Evolutionary conservation across 2,797 vertebrate genomes (phyloP).

Genomic region (Paramormyrops hopkinsi): DNA sequence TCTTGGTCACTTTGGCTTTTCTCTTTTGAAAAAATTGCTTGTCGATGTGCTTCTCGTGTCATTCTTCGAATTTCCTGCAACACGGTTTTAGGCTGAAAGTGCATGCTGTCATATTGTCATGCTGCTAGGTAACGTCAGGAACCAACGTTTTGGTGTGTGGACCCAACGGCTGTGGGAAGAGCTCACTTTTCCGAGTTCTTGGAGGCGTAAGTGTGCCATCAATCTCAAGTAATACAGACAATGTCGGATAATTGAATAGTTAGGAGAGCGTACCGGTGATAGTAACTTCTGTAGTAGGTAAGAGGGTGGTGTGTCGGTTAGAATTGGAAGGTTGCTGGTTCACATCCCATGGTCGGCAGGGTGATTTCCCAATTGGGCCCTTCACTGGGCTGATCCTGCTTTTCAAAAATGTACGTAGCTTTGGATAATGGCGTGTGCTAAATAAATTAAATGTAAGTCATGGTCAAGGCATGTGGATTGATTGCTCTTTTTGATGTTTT

Average conservation of each 20-base stretch:
- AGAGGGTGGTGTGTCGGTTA: not conserved
- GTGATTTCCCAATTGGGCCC: not conserved
- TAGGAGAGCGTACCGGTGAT: not conserved
- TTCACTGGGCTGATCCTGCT: not conserved
- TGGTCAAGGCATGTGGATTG: not conserved
- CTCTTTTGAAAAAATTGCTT: not conserved
- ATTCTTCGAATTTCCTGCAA: not conserved
- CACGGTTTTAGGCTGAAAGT: not conserved
- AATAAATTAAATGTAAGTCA: not conserved
- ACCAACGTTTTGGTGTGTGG: constrained; percentile 79
- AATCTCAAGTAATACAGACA: not conserved
- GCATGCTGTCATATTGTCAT: not conserved
- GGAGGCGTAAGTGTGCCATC: constrained; percentile 57
- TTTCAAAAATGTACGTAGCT: not conserved
- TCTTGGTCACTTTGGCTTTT: not conserved
- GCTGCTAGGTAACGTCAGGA: constrained; percentile 68
- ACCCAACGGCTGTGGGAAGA: constrained; percentile 81
- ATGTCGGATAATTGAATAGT: not conserved
- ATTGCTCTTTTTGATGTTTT: not conserved
- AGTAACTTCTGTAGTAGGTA: not conserved
- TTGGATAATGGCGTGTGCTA: not conserved
- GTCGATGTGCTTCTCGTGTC: not conserved
- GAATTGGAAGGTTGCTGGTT: not conserved
- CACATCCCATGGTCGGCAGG: not conserved
- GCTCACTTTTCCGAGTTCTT: constrained; percentile 76